Evolutionary conservation across 35 echinoderm and acorn worm species (phyloP).

Genomic region (Nesometra sesokonis): DNA sequence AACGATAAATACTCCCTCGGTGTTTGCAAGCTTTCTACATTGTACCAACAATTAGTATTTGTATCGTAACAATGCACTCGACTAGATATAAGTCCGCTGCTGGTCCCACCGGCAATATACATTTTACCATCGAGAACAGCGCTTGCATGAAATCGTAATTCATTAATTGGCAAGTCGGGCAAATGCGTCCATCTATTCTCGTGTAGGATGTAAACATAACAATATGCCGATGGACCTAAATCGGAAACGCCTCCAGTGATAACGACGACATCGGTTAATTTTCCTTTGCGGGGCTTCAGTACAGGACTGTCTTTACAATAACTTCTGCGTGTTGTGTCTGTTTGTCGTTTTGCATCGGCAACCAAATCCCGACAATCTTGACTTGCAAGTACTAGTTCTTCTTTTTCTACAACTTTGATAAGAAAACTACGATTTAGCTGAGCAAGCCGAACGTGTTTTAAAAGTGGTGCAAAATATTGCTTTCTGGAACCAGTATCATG

Average conservation of each 20-base stretch:
- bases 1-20: conserved; percentile 82
- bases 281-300: conserved; percentile 89
- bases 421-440: conserved; percentile 69
- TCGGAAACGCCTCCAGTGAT: conserved; percentile 91
- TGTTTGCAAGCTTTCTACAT: conserved; percentile 55
- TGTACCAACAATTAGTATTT: conserved; percentile 78
- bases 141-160: conserved; percentile 93
- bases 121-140: conserved; percentile 69
- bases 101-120: conserved; percentile 86
- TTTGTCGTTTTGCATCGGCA: conserved; percentile 83
- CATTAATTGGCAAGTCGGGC: conserved; percentile 64
- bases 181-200: conserved; percentile 91
- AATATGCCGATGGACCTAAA: conserved; percentile 63
- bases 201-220: conserved; percentile 84
- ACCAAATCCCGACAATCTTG: conserved; percentile 57
- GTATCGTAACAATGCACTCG: conserved; percentile 89
- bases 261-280: conserved; percentile 84
- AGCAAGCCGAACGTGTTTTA: conserved; percentile 77
- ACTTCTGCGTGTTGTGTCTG: conserved; percentile 84
- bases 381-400: conserved; percentile 62
- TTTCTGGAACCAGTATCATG: conserved; percentile 50
- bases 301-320: conserved; percentile 98
- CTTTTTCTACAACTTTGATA: conserved; percentile 82
- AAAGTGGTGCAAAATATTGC: conserved; percentile 39
- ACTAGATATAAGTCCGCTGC: conserved; percentile 68